Evolutionary conservation across 2,888 invertebrate genomes (phyloP).

Genomic region (Epinotia nisella): DNA sequence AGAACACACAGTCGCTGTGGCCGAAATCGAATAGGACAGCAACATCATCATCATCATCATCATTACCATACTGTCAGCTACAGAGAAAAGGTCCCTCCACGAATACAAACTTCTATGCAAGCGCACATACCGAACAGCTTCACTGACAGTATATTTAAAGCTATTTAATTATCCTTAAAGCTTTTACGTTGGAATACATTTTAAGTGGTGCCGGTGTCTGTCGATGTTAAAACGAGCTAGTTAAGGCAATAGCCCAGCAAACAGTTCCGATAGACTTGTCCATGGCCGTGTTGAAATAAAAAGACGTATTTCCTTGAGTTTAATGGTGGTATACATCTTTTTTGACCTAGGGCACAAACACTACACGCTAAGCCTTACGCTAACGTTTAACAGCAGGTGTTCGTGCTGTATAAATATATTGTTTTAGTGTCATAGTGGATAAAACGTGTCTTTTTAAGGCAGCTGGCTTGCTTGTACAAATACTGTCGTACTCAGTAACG

Average conservation of each 20-base stretch:
- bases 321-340: neutral
- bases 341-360: neutral
- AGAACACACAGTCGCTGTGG: too few species aligned
- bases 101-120: too few species aligned
- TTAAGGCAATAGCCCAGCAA: slow-evolving; percentile 20
- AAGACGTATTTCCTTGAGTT: neutral
- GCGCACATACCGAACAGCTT: too few species aligned
- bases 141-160: too few species aligned
- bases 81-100: too few species aligned
- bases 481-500: neutral
- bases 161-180: too few species aligned
- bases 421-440: neutral
- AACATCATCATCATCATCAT: too few species aligned
- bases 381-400: neutral
- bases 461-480: neutral
- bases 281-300: neutral
- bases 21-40: too few species aligned
- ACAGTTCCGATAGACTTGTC: slow-evolving; percentile 12
- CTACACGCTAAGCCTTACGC: neutral
- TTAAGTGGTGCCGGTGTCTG: neutral
- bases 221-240: slow-evolving; percentile 13
- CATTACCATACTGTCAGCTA: too few species aligned
- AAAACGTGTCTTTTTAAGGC: neutral
- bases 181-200: neutral
- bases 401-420: neutral